These are phyloP conservation scores for Caiman crocodilus DNA, from an alignment of 2,797 vertebrate genomes.

Conservation along the genomic window DNA sequence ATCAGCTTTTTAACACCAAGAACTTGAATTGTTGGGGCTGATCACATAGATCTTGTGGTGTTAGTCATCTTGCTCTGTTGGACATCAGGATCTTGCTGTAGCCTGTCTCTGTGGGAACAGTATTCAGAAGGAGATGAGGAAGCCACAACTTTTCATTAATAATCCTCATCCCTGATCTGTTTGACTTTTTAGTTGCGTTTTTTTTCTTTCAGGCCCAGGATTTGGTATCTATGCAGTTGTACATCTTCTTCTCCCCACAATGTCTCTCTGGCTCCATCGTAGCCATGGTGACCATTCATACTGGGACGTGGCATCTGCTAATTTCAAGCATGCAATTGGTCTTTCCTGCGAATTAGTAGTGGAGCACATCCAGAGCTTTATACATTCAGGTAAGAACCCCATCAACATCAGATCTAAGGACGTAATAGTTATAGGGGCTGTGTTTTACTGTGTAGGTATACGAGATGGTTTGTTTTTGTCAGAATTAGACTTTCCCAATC, in stretches of 20 bases:
- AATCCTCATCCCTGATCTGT: background rate
- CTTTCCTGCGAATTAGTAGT: slow-evolving; percentile 96
- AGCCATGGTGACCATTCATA: slow-evolving; percentile 95
- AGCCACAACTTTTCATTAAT: background rate
- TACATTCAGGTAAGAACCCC: slow-evolving; percentile 88
- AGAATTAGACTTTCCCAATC: background rate
- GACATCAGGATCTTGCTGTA: too few relatives aligned
- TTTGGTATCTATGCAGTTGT: slow-evolving; percentile 96
- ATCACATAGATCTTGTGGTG: too few relatives aligned
- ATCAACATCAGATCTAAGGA: background rate
- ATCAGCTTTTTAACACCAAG: too few relatives aligned
- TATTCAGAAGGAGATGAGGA: too few relatives aligned
- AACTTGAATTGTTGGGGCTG: too few relatives aligned
- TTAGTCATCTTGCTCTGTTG: too few relatives aligned
- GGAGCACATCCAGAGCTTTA: slow-evolving; percentile 95
- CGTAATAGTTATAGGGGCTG: background rate
- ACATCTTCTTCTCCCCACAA: slow-evolving; percentile 95
- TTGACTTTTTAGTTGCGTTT: slow-evolving; percentile 3
- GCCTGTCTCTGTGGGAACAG: too few relatives aligned
- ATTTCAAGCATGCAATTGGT: slow-evolving; percentile 99
- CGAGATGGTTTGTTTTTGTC: background rate
- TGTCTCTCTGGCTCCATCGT: slow-evolving; percentile 96
- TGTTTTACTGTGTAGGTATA: background rate
- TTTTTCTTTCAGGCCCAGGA: slow-evolving; percentile 87
- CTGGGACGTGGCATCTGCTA: slow-evolving; percentile 94